Conservation (phyloP, 2,888 invertebrate genomes). For the Melolontha melolontha region DNA sequence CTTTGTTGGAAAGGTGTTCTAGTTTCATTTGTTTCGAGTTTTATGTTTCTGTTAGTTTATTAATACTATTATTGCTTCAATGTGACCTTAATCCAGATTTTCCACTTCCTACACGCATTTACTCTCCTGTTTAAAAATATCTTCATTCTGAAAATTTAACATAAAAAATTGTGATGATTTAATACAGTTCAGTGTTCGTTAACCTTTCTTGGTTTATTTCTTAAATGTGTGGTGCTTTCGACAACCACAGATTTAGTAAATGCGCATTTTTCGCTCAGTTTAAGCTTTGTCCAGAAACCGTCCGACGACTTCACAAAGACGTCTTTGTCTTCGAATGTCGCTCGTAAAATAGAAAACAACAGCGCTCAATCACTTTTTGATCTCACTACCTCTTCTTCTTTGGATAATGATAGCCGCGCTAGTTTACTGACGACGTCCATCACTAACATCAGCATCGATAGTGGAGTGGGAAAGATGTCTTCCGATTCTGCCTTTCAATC, state of each 20-base stretch:
- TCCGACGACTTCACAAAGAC: constrained; percentile 48
- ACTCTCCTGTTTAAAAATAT: constrained; percentile 39
- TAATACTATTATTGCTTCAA: constrained; percentile 31
- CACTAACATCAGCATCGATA: constrained; percentile 51
- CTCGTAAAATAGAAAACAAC: constrained; percentile 38
- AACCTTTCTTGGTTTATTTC: constrained; percentile 10
- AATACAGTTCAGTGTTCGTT: constrained; percentile 16
- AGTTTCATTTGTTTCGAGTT: background rate
- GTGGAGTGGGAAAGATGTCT: constrained; percentile 67
- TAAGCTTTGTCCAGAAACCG: constrained; percentile 54
- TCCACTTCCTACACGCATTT: constrained; percentile 27
- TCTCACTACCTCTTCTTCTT: constrained; percentile 70
- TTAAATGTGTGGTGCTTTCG: constrained; percentile 6
- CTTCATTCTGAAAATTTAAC: background rate
- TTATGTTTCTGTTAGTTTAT: constrained; percentile 2
- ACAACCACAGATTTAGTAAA: constrained; percentile 14
- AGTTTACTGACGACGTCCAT: constrained; percentile 52
- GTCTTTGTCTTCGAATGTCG: constrained; percentile 38
- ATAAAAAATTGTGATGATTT: constrained; percentile 5
- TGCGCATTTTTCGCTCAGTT: constrained; percentile 48
- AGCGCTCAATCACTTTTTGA: constrained; percentile 58
- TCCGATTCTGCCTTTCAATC: constrained; percentile 71
- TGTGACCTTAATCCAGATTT: constrained; percentile 36
- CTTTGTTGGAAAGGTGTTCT: background rate
- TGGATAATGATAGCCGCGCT: constrained; percentile 52